A percentile compares a stretch with the other conserved stretches of the same genome.
Conservation (phyloP, 2,888 invertebrate genomes). For the Hoplodrina blanda region DNA sequence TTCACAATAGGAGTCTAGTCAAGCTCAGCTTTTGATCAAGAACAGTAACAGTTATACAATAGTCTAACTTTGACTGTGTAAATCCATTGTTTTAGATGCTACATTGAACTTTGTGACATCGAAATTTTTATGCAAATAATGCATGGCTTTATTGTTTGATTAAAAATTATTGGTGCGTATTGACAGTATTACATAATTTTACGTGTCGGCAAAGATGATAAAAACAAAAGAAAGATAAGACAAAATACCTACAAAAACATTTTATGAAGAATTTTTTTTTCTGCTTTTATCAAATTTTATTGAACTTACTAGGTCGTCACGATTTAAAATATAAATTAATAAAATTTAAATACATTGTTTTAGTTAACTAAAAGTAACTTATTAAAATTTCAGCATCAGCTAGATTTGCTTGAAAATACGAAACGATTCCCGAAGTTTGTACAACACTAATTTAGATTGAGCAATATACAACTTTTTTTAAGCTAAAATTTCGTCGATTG, state of each 20-base stretch:
- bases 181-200: too few species aligned
- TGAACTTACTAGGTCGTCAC: too few species aligned
- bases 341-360: too few species aligned
- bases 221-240: too few species aligned
- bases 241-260: too few species aligned
- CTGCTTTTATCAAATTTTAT: too few species aligned
- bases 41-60: constrained; percentile 16
- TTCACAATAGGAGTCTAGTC: constrained; percentile 26
- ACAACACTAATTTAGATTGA: neutral
- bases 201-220: too few species aligned
- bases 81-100: constrained; percentile 14
- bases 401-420: neutral
- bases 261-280: too few species aligned
- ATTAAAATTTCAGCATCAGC: constrained; percentile 2
- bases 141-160: neutral
- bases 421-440: neutral
- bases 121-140: constrained; percentile 1
- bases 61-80: constrained; percentile 31
- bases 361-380: neutral
- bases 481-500: neutral
- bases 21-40: constrained; percentile 22
- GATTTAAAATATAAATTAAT: too few species aligned
- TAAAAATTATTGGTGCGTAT: too few species aligned
- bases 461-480: constrained; percentile 11
- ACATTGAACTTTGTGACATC: constrained; percentile 35